Conservation (phyloP, 2,888 invertebrate genomes). For the Caenorhabditis panamensis region DNA sequence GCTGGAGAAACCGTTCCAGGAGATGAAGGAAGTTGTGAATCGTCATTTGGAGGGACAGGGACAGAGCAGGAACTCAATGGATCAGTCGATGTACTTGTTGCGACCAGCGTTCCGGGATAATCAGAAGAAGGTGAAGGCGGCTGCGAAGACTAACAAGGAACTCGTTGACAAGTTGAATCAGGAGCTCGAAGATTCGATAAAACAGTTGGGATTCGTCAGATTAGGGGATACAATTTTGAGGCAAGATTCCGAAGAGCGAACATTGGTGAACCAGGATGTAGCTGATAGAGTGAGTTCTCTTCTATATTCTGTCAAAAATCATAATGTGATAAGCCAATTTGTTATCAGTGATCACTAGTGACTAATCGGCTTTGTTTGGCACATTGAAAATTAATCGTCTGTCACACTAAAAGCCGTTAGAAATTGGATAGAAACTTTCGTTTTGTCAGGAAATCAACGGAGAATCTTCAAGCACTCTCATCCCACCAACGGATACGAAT, state of each 20-base stretch:
- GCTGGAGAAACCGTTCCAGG: constrained; percentile 63
- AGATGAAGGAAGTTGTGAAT: constrained; percentile 59
- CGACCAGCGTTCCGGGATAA: constrained; percentile 31
- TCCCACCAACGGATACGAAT: neutral
- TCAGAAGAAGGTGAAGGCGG: constrained; percentile 27
- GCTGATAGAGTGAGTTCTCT: constrained; percentile 2
- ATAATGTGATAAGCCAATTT: constrained; percentile 8
- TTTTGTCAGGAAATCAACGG: neutral
- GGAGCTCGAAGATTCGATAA: constrained; percentile 20
- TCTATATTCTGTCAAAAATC: neutral
- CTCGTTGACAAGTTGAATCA: constrained; percentile 21
- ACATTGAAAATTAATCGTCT: constrained; percentile 15
- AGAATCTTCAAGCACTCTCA: neutral
- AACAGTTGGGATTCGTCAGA: constrained; percentile 30
- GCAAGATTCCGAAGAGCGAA: constrained; percentile 3
- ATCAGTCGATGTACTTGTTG: constrained; percentile 38
- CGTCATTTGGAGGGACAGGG: constrained; percentile 24
- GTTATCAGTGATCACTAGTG: neutral
- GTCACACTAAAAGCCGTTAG: neutral
- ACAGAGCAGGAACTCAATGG: constrained; percentile 29
- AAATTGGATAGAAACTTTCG: too few species aligned
- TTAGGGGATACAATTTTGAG: constrained; percentile 36
- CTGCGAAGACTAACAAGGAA: constrained; percentile 8
- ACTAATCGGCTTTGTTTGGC: constrained; percentile 26
- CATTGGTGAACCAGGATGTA: constrained; percentile 3